phyloP scores from a whole-genome alignment of 2,888 invertebrate species.

The Callimorpha dominula region DNA sequence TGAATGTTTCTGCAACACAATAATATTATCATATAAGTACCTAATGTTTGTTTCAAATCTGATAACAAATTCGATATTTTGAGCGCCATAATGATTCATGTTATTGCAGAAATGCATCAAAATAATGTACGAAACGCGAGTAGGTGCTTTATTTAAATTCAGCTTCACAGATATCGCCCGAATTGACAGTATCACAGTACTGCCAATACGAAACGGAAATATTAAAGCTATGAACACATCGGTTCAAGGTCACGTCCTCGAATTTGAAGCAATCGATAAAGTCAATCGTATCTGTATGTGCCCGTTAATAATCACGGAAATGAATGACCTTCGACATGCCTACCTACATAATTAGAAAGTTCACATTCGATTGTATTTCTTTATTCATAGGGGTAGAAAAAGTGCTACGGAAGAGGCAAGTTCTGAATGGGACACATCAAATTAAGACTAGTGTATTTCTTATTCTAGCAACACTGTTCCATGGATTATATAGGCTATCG shows the following conservation, averaged over 20 bases:
- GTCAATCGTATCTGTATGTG: conserved; percentile 26
- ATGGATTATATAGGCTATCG: background rate
- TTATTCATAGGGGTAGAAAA: background rate
- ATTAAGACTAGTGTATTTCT: background rate
- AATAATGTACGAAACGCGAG: background rate
- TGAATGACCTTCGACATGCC: background rate
- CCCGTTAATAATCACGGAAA: conserved; percentile 5
- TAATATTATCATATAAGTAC: too few species aligned
- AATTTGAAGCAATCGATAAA: conserved; percentile 48
- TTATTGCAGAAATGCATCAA: background rate
- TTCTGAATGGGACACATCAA: background rate
- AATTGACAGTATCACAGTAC: conserved; percentile 6
- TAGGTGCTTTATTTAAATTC: background rate
- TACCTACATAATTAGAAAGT: background rate
- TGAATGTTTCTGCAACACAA: too few species aligned
- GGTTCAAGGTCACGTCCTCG: conserved; percentile 40
- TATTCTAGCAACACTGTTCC: background rate
- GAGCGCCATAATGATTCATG: background rate
- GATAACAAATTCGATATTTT: background rate
- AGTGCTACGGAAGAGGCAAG: background rate
- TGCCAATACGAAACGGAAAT: conserved; percentile 15
- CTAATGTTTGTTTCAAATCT: too few species aligned
- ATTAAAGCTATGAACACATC: conserved; percentile 32
- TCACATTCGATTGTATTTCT: background rate
- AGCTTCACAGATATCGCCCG: background rate